Evolutionary conservation across 2,888 invertebrate genomes (phyloP).

Genomic region (Selenia dentaria): DNA sequence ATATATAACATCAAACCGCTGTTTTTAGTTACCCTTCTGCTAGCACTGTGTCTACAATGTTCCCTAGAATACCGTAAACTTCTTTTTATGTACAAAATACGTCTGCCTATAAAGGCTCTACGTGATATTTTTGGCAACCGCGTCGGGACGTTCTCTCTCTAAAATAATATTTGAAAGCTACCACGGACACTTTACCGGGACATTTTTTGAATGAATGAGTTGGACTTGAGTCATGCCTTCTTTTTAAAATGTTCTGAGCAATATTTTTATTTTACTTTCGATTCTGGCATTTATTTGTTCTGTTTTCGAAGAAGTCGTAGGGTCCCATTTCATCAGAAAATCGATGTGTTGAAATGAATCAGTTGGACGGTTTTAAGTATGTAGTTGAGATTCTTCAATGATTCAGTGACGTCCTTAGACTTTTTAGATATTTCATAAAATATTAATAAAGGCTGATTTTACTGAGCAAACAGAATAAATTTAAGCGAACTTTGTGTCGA

Average conservation of each 20-base stretch:
- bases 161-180: conserved; percentile 50
- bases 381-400: no score
- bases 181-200: conserved; percentile 27
- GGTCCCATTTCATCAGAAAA: no score
- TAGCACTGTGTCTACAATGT: conserved; percentile 25
- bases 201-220: conserved; percentile 14
- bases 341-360: no score
- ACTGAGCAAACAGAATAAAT: no score
- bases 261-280: background rate
- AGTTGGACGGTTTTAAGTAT: no score
- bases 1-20: no score
- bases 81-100: conserved; percentile 74
- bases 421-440: no score
- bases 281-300: no score
- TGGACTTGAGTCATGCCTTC: background rate
- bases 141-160: conserved; percentile 38
- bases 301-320: no score
- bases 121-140: conserved; percentile 77
- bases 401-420: no score
- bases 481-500: no score
- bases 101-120: conserved; percentile 67
- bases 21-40: conserved; percentile 5
- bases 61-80: conserved; percentile 57
- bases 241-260: conserved; percentile 6
- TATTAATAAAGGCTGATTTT: no score